Evolutionary conservation across 2,113 vertebrate species (phyloP), one percentile per base, ranked within the genome.

Genomic region (Tricholaema leucomelas): DNA sequence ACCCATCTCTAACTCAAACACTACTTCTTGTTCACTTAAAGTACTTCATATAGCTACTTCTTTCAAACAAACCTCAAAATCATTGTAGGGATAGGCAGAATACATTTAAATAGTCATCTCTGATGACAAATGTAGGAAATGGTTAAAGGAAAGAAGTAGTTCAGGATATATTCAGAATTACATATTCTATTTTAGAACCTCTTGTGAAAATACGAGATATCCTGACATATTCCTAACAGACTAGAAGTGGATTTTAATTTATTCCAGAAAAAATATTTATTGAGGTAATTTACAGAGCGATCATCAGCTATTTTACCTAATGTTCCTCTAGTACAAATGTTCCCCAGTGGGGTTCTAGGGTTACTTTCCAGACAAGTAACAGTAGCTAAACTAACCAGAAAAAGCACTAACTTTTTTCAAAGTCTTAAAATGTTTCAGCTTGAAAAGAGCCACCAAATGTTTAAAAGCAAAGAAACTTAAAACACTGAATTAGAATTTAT

Each of bases 401-500:
- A 87, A 88, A 91, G 67, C 8, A 67, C 65, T 73, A 96, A 94
- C 94, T 96, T 96, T 95, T 92, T 94, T 87, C 92, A 92, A 94
- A 96, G 94, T 76, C 58, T 80, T 94, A 74, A 66, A 94, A 67
- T 27, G 12, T 80, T 95, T 95, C 83, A 90, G 83, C 46, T 92
- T 93, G 64, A 93, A 96, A 94, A 91, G 78, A 87, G 66, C 17
- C 69, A 65, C 87, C 42, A 92, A 79, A 90, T 73, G 80, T 94
- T 91, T 92, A 92, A 95, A 95, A 93, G 90, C 27, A 72, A 87
- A 90, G 85, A 71, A 77, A 94, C 72, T 88, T 92, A 87, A 91
- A 94, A 83, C 83, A 85, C 31, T 82, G 76, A 90, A 89, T 93
- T 96, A 96, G 87, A 95, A 95, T 96, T 94, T 94, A 92, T 93